These are phyloP conservation scores for Leucozona laternaria DNA, from an alignment of 2,888 invertebrate genomes.

Conservation along the genomic window DNA sequence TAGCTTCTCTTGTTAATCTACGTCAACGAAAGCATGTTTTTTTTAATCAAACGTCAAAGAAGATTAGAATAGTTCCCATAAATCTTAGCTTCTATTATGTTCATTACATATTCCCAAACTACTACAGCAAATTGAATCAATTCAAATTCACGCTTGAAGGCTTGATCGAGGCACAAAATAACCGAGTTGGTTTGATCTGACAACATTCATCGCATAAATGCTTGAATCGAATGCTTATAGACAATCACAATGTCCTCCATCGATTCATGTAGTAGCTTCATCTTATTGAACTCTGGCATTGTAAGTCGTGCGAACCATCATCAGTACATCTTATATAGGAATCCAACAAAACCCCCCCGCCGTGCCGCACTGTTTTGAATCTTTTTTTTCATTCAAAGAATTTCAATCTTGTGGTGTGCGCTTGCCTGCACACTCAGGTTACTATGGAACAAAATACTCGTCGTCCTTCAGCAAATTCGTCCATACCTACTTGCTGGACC, in stretches of 20 bases:
- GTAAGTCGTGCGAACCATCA: conserved; percentile 65
- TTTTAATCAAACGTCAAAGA: too few relatives aligned
- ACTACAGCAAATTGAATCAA: background rate
- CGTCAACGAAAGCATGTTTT: too few relatives aligned
- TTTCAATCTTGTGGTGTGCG: conserved; percentile 12
- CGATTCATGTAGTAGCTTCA: conserved; percentile 64
- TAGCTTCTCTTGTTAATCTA: too few relatives aligned
- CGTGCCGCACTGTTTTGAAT: conserved; percentile 36
- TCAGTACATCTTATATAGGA: conserved; percentile 28
- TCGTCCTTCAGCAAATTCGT: conserved; percentile 53
- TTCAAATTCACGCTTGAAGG: background rate
- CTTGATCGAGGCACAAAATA: background rate
- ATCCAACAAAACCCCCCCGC: conserved; percentile 37
- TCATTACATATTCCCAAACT: too few relatives aligned
- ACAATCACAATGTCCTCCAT: background rate
- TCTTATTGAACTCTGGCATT: conserved; percentile 69
- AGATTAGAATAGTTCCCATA: too few relatives aligned
- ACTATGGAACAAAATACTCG: conserved; percentile 1
- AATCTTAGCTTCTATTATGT: too few relatives aligned
- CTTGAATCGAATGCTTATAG: background rate
- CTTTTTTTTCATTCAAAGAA: conserved; percentile 33
- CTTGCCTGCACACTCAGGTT: background rate
- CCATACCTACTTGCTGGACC: conserved; percentile 6
- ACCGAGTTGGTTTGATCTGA: background rate
- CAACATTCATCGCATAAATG: conserved; percentile 3